Conservation (phyloP, 2,113 vertebrate genomes). For the Malaclemys terrapin region DNA sequence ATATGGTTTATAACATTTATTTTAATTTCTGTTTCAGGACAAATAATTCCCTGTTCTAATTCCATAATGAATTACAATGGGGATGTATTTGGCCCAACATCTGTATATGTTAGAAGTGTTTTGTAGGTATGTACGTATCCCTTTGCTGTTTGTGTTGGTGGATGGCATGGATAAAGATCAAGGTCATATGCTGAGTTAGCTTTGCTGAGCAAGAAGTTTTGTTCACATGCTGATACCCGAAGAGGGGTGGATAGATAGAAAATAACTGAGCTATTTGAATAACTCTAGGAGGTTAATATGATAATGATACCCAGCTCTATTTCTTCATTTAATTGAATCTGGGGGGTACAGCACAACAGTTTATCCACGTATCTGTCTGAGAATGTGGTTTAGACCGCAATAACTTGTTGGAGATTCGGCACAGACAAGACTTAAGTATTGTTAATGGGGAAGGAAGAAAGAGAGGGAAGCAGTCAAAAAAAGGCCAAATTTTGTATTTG, state of each 20-base stretch:
- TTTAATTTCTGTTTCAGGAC: conserved; percentile 23
- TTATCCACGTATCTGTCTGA: not conserved
- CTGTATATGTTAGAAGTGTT: conserved; percentile 4
- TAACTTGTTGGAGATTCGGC: not conserved
- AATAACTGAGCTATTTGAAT: too few relatives aligned
- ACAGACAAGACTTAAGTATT: not conserved
- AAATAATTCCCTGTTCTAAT: conserved; percentile 17
- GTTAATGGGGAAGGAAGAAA: not conserved
- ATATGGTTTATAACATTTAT: not conserved
- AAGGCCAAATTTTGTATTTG: not conserved
- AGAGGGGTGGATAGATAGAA: conserved; percentile 48
- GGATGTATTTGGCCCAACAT: not conserved
- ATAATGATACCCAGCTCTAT: conserved; percentile 30
- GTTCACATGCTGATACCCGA: conserved; percentile 49
- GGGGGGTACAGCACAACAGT: not conserved
- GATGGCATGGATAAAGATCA: not conserved
- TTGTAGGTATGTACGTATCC: conserved; percentile 8
- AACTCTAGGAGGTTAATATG: conserved; percentile 34
- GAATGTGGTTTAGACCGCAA: not conserved
- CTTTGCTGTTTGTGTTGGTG: conserved; percentile 18
- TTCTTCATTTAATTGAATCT: conserved; percentile 8
- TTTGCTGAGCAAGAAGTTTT: conserved; percentile 20
- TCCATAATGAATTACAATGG: not conserved
- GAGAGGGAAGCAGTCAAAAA: not conserved
- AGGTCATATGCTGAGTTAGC: not conserved